Conservation (phyloP, 1,140 invertebrate species). For the Drosophila melanogaster region DNA sequence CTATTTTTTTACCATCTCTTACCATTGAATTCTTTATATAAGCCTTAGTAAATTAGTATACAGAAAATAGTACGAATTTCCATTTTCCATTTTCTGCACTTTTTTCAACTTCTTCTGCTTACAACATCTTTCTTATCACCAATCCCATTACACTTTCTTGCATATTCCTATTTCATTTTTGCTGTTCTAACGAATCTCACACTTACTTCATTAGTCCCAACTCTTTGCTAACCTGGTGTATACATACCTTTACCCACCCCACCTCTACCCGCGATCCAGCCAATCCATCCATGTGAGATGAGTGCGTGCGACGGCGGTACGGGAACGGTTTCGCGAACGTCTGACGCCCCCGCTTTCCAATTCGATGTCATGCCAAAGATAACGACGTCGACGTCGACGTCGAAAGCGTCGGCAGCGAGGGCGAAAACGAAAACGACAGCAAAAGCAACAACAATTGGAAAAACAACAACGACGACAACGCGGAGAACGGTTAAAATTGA, state of each 20-base stretch:
- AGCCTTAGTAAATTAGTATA: no score
- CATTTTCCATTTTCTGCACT: no score
- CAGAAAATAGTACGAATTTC: no score
- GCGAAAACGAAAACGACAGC: conserved; percentile 1
- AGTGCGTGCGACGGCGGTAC: conserved; percentile 47
- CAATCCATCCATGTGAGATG: conserved; percentile 31
- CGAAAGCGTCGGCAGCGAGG: conserved; percentile 23
- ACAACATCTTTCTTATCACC: no score
- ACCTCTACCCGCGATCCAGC: background rate
- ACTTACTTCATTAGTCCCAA: background rate
- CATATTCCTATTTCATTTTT: no score
- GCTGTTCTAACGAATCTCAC: no score
- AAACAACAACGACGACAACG: conserved; percentile 14
- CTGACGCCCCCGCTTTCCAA: conserved; percentile 49
- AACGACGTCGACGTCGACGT: conserved; percentile 49
- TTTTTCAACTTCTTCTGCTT: no score
- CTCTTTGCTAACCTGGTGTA: no score
- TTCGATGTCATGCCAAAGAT: conserved; percentile 64
- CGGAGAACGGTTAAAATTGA: conserved; percentile 71
- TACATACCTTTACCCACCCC: no score
- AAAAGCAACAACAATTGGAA: background rate
- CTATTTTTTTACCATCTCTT: no score
- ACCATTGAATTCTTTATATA: no score
- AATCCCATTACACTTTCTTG: no score
- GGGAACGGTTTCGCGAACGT: conserved; percentile 56